Conservation (phyloP, 2,113 vertebrate species). For the Dendrocopos noguchii region DNA sequence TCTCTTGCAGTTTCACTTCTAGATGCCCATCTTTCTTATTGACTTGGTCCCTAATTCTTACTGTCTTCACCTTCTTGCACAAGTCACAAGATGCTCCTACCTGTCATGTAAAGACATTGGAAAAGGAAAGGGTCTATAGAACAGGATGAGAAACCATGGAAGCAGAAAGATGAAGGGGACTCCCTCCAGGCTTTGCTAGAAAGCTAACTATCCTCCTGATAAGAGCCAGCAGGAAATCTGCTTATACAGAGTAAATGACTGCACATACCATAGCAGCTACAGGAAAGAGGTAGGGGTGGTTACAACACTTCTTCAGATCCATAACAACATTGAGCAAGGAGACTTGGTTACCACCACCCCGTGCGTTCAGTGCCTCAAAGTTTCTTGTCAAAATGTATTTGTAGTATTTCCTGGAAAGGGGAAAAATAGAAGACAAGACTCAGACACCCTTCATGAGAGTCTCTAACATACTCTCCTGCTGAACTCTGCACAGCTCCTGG, state of each 20-base stretch:
- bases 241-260: neutral
- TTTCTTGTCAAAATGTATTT: slow-evolving; percentile 97
- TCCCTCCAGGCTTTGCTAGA: neutral
- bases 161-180: neutral
- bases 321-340: slow-evolving; percentile 97
- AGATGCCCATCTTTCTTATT: neutral
- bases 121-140: neutral
- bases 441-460: neutral
- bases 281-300: slow-evolving; percentile 97
- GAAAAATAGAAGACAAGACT: neutral
- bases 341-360: slow-evolving; percentile 95
- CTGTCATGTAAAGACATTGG: neutral
- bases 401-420: slow-evolving; percentile 90
- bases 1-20: neutral
- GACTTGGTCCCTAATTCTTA: neutral
- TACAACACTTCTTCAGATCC: slow-evolving; percentile 99
- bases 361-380: slow-evolving; percentile 95
- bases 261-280: slow-evolving; percentile 89
- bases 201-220: neutral
- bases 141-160: neutral
- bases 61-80: neutral
- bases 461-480: neutral
- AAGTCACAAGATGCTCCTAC: neutral
- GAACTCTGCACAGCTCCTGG: neutral
- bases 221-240: neutral